Evolutionary conservation across 2,888 invertebrate species (phyloP), one percentile per base, ranked within the genome.

Genomic region (Cephonodes hylas): DNA sequence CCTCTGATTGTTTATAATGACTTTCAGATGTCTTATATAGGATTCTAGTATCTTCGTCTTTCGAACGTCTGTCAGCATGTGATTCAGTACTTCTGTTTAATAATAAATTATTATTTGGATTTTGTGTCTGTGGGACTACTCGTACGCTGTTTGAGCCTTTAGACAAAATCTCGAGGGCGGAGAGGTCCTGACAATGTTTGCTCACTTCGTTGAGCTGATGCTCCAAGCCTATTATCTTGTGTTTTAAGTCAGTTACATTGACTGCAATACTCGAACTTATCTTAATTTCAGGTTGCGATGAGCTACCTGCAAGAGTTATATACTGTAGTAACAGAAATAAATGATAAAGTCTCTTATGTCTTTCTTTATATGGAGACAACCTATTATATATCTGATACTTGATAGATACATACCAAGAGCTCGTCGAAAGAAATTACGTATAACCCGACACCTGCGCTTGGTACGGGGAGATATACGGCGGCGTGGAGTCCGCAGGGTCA

Each of bases 391-490:
- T 62, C 2, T 38, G 8, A 15, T 7, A 22, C 13, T 10, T 10
- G 15, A 63, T 18, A 27, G 15, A n/a, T 58, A 61, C 59, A 76
- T 74, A 89, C 91, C 88, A 67, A 89, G 65, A 48, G 88, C 84
- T 69, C 84, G 80, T 61, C 81, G 80, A 60, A 91, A 79, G 67
- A 91, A 91, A 53, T 85, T 80, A 62, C 84, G 82, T 62, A 91
- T 86, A 45, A 86, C 85, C 23, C 83, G 80, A 68, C 82, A 91
- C 64, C 82, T 84, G 61, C 79, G 84, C 71, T 80, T 86, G 66
- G 91, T 85, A 48, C 88, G 86, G 45, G 90, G 89, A 45, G 91
- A 91, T 65, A 90, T 88, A 45, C 88, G 87, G 58, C 91, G 91
- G 27, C 87, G 86, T 22, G 89, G 86, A 22, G 88, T 86, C 58